Percentiles rank a stretch among this genome's conserved stretches.
Evolutionary conservation across 2,888 invertebrate genomes (phyloP).

Genomic region (Drosophila hawaiiensis): DNA sequence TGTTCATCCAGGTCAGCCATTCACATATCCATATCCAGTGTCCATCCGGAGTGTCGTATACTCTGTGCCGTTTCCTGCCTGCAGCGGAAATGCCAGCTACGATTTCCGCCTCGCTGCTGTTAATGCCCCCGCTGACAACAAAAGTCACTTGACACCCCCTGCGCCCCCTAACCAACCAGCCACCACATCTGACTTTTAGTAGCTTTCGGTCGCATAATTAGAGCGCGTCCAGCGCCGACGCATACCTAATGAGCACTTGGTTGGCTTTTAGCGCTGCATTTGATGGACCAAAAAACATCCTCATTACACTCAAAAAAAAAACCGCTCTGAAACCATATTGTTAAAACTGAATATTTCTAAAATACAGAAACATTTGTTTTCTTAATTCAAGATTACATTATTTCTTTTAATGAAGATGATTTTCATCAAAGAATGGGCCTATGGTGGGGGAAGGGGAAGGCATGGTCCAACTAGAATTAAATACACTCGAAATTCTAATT

Average conservation of each 20-base stretch:
- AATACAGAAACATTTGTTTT: neutral
- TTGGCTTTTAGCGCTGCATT: constrained; percentile 63
- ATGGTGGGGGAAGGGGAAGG: no score
- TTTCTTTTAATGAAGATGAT: neutral
- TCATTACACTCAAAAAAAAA: neutral
- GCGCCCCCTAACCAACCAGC: no score
- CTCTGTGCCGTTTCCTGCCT: constrained; percentile 47
- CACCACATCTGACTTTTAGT: neutral
- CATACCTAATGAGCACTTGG: constrained; percentile 71
- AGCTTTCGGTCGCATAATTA: constrained; percentile 63
- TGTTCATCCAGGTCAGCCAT: constrained; percentile 11
- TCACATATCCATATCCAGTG: constrained; percentile 13
- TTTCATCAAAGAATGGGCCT: neutral
- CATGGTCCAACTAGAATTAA: neutral
- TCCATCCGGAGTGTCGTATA: constrained; percentile 42
- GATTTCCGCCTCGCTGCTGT: constrained; percentile 55
- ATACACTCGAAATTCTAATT: neutral
- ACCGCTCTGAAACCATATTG: neutral
- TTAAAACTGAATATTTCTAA: neutral
- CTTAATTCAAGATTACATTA: neutral
- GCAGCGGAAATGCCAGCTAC: constrained; percentile 70
- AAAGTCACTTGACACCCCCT: constrained; percentile 18
- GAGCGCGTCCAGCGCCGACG: constrained; percentile 56
- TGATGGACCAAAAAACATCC: constrained; percentile 48
- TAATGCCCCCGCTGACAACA: constrained; percentile 31